Base-by-base conservation (phyloP, 2,888 invertebrate species). In the Galerucella calmariensis region DNA sequence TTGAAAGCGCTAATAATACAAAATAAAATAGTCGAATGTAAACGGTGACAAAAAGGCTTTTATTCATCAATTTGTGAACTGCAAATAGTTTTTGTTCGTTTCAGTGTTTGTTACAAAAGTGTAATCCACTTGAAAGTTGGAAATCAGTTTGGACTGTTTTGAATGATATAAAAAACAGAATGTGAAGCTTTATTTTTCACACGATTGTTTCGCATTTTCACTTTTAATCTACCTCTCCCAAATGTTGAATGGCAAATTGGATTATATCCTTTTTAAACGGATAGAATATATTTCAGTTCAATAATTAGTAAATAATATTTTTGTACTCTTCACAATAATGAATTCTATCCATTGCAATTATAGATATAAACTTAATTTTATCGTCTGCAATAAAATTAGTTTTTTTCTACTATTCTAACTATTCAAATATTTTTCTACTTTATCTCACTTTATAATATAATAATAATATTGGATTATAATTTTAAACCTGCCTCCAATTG, bases 31-130 rank as follows among this genome's bases (percentile, higher is more conserved):
- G 66, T 70, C 58, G 67, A 75, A 75, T 75, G 75, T 63, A 73
- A 75, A 75, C 58, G 56, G 12, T 62, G 61, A 67, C 67, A 67
- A 56, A 75, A 65, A 69, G 61, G 67, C 73, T 73, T 75, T 75
- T 73, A 75, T 73, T 48, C 71, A 48, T 62, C 62, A 61, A 75
- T 75, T 75, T 73, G 75, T 67, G 73, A 73, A 73, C 59, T 53
- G 69, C 73, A 69, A 75, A 75, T 73, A 75, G 75, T 68, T 75
- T 75, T 73, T 67, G 62, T 69, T 75, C 69, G 72, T 75, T 75
- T 69, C 65, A 69, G 59, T 66, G 46, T 56, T 20, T 62, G 65
- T 59, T 44, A 75, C 27, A 41, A 41, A 27, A 24, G 27, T 35
- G 65, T 72, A 69, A 75, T 75, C 67, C 73, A 62, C 69, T 69